A percentile compares a stretch with the other conserved stretches of the same genome.
Conservation (phyloP, 2,113 vertebrate species). For the Dipodomys spectabilis region DNA sequence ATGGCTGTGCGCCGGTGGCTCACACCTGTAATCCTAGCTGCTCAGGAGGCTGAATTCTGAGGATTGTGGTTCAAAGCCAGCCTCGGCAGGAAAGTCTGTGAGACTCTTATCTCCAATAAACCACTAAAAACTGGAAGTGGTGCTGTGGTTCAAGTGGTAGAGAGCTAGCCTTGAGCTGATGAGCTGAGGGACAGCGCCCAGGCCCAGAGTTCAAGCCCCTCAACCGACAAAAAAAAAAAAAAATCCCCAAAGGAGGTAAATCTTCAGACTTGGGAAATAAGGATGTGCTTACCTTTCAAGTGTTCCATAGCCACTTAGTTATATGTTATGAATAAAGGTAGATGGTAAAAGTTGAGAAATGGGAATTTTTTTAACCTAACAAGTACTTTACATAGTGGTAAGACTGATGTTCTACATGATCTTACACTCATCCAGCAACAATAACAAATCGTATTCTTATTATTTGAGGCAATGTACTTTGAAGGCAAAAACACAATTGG, state of each 20-base stretch:
- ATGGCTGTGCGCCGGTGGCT: no score
- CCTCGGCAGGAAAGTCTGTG: no score
- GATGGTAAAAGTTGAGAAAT: neutral
- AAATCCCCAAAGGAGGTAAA: neutral
- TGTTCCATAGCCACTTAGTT: neutral
- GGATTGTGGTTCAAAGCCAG: no score
- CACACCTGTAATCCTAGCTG: no score
- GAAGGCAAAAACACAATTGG: neutral
- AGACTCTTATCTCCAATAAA: no score
- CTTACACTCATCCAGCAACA: neutral
- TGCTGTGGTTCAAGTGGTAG: no score
- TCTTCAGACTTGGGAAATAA: neutral
- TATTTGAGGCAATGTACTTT: neutral
- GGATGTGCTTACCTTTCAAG: neutral
- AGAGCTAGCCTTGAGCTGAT: no score
- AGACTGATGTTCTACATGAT: neutral
- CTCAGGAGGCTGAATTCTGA: no score
- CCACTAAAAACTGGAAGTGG: no score
- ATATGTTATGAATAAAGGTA: neutral
- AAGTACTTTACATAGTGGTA: constrained; percentile 2
- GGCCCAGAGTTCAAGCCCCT: no score
- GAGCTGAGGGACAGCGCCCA: no score
- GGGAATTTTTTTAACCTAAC: neutral
- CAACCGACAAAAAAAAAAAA: neutral
- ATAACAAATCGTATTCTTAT: neutral